phyloP scores from a whole-genome alignment of 2,113 vertebrate species.

The Alosa alosa region DNA sequence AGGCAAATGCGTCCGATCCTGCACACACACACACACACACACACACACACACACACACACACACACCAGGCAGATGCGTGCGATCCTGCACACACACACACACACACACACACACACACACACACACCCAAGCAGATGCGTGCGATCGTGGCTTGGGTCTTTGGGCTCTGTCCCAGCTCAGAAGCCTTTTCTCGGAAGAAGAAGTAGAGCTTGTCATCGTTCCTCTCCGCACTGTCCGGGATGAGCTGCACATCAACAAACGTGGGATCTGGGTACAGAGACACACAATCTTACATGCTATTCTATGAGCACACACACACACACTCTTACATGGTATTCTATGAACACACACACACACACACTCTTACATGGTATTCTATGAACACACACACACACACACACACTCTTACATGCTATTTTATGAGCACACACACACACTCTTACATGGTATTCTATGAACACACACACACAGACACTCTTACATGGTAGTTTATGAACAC shows the following conservation, averaged over 20 bases:
- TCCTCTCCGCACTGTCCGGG: conserved; percentile 92
- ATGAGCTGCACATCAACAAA: conserved; percentile 93
- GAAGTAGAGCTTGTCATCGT: conserved; percentile 97
- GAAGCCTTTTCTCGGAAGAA: conserved; percentile 96
- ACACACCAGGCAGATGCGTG: not conserved
- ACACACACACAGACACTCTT: not conserved
- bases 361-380: no score
- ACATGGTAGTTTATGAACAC: not conserved
- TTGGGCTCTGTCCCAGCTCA: conserved; percentile 86
- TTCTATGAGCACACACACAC: not conserved
- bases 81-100: conserved; percentile 19
- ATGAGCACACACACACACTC: no score
- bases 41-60: not conserved
- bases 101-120: no score
- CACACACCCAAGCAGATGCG: conserved; percentile 85
- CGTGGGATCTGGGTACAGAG: conserved; percentile 79
- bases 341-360: not conserved
- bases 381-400: not conserved
- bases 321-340: conserved; percentile 3
- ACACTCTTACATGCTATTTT: no score
- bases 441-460: no score
- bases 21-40: no score
- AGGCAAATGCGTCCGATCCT: no score
- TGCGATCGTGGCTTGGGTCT: conserved; percentile 90
- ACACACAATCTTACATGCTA: not conserved